Base-by-base conservation (phyloP, 2,113 vertebrate genomes). In the Petaurus breviceps region DNA sequence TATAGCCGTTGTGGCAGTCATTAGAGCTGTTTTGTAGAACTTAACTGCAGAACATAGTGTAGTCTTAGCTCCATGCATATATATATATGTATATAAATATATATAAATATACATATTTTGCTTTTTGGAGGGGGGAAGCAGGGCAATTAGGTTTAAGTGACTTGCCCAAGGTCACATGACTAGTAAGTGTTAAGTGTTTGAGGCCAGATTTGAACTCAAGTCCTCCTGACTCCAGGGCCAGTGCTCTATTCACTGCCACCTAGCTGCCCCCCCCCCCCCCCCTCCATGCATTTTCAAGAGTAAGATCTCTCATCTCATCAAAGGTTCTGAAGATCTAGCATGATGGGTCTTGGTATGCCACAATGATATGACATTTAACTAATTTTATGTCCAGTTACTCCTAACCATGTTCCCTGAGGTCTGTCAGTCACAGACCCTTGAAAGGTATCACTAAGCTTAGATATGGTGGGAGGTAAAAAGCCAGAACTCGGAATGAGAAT, bases 21-120 rank as follows among this genome's bases (percentile, higher is more conserved):
- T 0, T 31, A 61, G 47, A n/a, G 23, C 14, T 0, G 0, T 22
- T 8, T n/a, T 91, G 14, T 47, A 11, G 37, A 16, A 54, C 8
- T 51, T 14, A 25, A 89, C 51, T 43, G 25, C 50, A 91, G 46
- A 77, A 51, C 52, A 5, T 2, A 55, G 54, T 24, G 47, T 31
- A 8, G 37, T 3, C 0, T 43, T 4, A 0, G 22, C 31, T 49
- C n/a, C 43, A 57, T 49, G 47, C 47, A 49, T 49, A 49, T 49
- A 49, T 49, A 49, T 49, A n/a, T n/a, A n/a, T n/a, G n/a, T n/a
- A n/a, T n/a, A n/a, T n/a, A n/a, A n/a, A n/a, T n/a, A n/a, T n/a
- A n/a, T n/a, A n/a, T n/a, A n/a, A n/a, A n/a, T n/a, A n/a, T n/a
- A n/a, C n/a, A n/a, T n/a, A n/a, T n/a, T n/a, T n/a, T n/a, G n/a